A percentile compares a stretch with the other conserved stretches of the same genome.
These are phyloP conservation scores for Calephelis perditalis DNA, from an alignment of 2,888 invertebrate species.

Conservation along the genomic window DNA sequence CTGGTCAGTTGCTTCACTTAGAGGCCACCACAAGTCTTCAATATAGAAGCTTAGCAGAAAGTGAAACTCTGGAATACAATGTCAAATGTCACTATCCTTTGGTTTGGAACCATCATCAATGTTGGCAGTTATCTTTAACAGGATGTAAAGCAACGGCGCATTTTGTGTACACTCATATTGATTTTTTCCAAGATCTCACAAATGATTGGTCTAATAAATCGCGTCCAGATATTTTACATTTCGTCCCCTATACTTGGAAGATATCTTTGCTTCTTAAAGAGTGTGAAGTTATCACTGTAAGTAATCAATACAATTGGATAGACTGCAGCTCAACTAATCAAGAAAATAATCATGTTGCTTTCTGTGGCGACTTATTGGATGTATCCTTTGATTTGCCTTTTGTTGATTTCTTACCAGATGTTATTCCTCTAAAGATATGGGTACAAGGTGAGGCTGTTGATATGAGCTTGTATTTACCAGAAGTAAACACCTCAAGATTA, in stretches of 20 bases:
- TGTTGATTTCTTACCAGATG: slow-evolving; percentile 94
- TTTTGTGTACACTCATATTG: slow-evolving; percentile 96
- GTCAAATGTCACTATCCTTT: slow-evolving; percentile 93
- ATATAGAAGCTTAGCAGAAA: slow-evolving; percentile 94
- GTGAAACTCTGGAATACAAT: slow-evolving; percentile 96
- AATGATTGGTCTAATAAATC: slow-evolving; percentile 98
- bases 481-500: slow-evolving; percentile 92
- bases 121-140: slow-evolving; percentile 94
- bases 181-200: slow-evolving; percentile 96
- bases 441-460: slow-evolving; percentile 97
- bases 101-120: slow-evolving; percentile 97
- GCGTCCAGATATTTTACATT: slow-evolving; percentile 93
- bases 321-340: slow-evolving; percentile 97
- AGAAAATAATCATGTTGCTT: slow-evolving; percentile 95
- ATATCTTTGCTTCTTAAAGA: slow-evolving; percentile 94
- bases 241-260: slow-evolving; percentile 98
- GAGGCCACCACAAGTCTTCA: slow-evolving; percentile 97
- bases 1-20: slow-evolving; percentile 94
- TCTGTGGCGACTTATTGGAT: slow-evolving; percentile 95
- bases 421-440: slow-evolving; percentile 93
- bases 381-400: slow-evolving; percentile 96
- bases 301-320: slow-evolving; percentile 99
- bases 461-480: slow-evolving; percentile 92
- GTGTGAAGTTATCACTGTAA: slow-evolving; percentile 94
- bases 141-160: slow-evolving; percentile 96